Evolutionary conservation across 2,888 invertebrate genomes (phyloP), one percentile per base, ranked within the genome.

Genomic region (Dascillus cervinus): DNA sequence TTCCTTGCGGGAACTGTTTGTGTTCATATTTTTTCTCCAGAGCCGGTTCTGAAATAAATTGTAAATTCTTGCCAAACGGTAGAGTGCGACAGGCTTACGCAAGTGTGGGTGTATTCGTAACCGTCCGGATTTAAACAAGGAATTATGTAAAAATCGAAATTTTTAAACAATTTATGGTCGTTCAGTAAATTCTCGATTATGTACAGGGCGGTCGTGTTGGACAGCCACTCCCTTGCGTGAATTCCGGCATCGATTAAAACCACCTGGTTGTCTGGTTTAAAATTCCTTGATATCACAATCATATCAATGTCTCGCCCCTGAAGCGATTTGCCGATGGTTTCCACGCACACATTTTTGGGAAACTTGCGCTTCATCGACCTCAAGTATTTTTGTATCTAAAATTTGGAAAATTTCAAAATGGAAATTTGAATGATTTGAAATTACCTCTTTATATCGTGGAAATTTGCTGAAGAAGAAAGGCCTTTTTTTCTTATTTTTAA

Each of bases 51-150:
- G n/a, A 11, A 27, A 30, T 25, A 11, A n/a, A 13, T 20, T 11
- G 4, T 17, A 8, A 17, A 17, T 17, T 8, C 4, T 17, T 8
- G 17, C 17, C 17, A 17, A 17, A n/a, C 22, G 22, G 9, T 13
- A 13, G 13, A 25, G 10, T n/a, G n/a, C n/a, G n/a, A n/a, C n/a
- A n/a, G n/a, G n/a, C n/a, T 30, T 42, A 49, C 50, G 26, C 24
- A 9, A 3, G 38, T 42, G 32, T 51, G 51, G 5, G 43, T 41
- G 26, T 41, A 49, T 25, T 44, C 49, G 22, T 52, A 52, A 4
- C 51, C 51, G 26, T 52, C 51, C 1, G 50, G 50, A 30, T 52
- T 52, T 11, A 52, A 19, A 22, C 50, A 50, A 4, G 51, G 51
- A 12, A 52, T 43, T 3, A 52, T 32, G 13, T 45, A 52, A 26